Evolutionary conservation across 2,797 vertebrate genomes (phyloP), one percentile per base, ranked within the genome.

Genomic region (Liasis olivaceus): DNA sequence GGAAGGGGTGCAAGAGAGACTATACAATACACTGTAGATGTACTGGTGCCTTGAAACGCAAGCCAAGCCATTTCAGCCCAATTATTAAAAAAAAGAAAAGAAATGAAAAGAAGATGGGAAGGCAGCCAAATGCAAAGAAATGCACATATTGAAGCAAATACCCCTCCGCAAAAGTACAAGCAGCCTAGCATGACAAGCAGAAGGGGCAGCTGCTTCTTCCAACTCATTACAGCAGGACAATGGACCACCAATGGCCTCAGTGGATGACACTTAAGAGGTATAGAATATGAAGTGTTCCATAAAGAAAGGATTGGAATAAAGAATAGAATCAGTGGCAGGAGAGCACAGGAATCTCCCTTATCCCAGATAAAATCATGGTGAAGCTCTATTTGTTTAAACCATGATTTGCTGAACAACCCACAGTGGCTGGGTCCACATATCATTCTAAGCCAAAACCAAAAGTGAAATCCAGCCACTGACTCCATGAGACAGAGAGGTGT

Each of bases 41-140:
- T 1, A 4, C 0, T 0, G 15, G 69, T 51, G 66, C 62, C 93
- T 92, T 90, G 86, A 69, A 85, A 87, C 84, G 90, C 3, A 31
- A 91, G 95, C 86, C 93, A 96, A 94, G 66, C 85, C 87, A 85
- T 94, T 97, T 95, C 95, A 93, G 89, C 31, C 77, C 92, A 96
- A 90, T 95, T 95, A 96, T 81, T 81, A 54, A 59, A 51, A 47
- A 92, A 91, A 88, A 88, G 47, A 28, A 77, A 51, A 84, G 51
- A 17, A 60, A 36, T 60, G 58, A 36, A 69, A 85, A 81, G 72
- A 56, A 58, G 72, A 86, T 92, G 94, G 91, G 91, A 95, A 94
- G 24, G 91, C 59, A 93, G 69, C 89, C 92, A 95, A 88, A 26
- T 92, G 59, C 0, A 54, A 95, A 95, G 69, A 90, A 95, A 95